Conservation (phyloP, 2,888 invertebrate species). For the Lycia hirtaria region DNA sequence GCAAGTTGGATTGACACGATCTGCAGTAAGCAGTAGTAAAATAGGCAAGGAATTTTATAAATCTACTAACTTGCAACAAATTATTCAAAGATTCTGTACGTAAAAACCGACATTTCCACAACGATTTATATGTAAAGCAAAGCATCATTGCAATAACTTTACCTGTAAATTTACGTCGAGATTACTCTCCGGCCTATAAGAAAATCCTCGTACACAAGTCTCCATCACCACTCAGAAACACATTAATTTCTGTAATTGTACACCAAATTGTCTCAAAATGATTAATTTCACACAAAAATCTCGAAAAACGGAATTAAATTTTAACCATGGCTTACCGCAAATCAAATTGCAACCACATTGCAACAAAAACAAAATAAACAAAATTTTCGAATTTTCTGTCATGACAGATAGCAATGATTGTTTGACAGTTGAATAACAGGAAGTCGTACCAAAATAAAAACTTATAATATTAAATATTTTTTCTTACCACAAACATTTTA, state of each 20-base stretch:
- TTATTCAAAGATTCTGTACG: no score
- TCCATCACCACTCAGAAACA: conserved; percentile 50
- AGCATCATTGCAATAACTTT: no score
- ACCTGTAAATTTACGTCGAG: conserved; percentile 63
- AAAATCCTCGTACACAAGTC: conserved; percentile 68
- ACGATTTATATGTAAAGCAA: no score
- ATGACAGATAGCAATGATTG: background rate
- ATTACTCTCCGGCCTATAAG: conserved; percentile 65
- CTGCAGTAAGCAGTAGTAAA: background rate
- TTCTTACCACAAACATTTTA: no score
- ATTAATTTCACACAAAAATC: background rate
- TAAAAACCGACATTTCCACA: no score
- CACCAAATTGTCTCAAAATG: background rate
- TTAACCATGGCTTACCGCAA: background rate
- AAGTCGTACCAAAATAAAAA: no score
- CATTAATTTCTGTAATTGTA: conserved; percentile 4
- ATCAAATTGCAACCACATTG: background rate
- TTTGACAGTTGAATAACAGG: no score
- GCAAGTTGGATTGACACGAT: no score
- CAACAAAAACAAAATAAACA: background rate
- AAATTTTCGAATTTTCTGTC: conserved; percentile 10
- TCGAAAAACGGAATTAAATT: background rate
- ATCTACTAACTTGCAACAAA: no score
- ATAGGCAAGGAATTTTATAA: background rate
- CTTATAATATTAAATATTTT: no score